Conservation (phyloP, 2,113 vertebrate species). For the Progne subis region DNA sequence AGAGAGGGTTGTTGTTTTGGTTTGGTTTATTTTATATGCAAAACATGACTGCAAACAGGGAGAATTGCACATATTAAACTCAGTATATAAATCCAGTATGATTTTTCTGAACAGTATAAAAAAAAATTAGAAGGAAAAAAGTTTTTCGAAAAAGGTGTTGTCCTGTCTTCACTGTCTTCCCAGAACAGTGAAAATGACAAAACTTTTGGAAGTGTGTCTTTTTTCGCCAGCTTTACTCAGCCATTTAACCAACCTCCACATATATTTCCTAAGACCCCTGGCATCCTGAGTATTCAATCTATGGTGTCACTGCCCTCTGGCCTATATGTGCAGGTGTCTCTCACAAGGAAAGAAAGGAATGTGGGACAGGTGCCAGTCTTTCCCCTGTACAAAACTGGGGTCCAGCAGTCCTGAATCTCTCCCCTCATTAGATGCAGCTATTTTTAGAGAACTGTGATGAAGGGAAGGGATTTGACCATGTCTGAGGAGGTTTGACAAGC, state of each 20-base stretch:
- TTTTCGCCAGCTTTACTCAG: background rate
- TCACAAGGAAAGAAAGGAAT: background rate
- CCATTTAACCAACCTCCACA: background rate
- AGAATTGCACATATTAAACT: background rate
- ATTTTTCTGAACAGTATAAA: background rate
- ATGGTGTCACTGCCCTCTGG: background rate
- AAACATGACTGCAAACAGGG: background rate
- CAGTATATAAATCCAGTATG: background rate
- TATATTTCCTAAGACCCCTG: background rate
- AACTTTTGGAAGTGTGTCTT: background rate
- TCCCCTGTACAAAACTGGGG: background rate
- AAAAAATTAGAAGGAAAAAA: background rate
- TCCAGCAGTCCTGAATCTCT: background rate
- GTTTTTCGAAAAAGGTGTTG: background rate
- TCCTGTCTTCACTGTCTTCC: background rate
- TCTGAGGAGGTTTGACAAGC: slow-evolving; percentile 48
- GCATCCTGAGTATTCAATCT: background rate
- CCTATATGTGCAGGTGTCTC: fast-evolving
- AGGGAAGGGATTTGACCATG: slow-evolving; percentile 41
- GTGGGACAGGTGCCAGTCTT: background rate
- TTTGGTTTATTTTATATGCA: background rate
- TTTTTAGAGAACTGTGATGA: slow-evolving; percentile 5
- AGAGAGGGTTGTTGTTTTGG: background rate
- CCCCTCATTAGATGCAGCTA: background rate
- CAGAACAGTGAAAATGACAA: background rate